A percentile compares a stretch with the other conserved stretches of the same genome.
Conservation (phyloP, 2,797 vertebrate species). For the Phoeniculus purpureus region DNA sequence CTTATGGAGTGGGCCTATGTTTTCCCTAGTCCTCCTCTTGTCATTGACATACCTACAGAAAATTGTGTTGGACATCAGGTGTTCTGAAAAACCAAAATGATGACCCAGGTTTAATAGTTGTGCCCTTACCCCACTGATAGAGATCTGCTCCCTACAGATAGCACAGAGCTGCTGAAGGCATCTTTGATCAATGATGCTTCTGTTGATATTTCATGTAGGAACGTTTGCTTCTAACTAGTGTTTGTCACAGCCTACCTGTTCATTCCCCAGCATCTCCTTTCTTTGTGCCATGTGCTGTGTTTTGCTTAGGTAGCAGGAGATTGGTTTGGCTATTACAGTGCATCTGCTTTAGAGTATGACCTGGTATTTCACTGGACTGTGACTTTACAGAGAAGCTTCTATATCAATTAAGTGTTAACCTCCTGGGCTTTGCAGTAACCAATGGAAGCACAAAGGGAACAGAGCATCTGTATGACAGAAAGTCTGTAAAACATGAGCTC, state of each 20-base stretch:
- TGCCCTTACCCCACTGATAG: not conserved
- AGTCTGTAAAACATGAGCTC: not conserved
- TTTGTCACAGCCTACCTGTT: not conserved
- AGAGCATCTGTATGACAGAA: not conserved
- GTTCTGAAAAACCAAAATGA: not conserved
- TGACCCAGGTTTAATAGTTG: not conserved
- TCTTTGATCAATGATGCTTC: not conserved
- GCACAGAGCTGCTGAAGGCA: not conserved
- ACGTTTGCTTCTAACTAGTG: fast-evolving
- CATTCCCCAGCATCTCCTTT: not conserved
- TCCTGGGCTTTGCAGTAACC: not conserved
- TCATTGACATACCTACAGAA: no score
- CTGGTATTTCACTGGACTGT: not conserved
- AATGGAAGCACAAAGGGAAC: not conserved
- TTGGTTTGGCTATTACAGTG: not conserved
- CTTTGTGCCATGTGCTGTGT: not conserved
- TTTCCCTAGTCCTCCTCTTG: no score
- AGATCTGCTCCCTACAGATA: not conserved
- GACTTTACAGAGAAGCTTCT: not conserved
- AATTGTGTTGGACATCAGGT: not conserved
- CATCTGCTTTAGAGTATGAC: not conserved
- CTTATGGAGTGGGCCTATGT: no score
- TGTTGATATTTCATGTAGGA: not conserved
- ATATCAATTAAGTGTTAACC: not conserved
- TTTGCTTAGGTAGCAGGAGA: not conserved